Base-by-base conservation (phyloP, 2,888 invertebrate species). In the Andrena dorsata region DNA sequence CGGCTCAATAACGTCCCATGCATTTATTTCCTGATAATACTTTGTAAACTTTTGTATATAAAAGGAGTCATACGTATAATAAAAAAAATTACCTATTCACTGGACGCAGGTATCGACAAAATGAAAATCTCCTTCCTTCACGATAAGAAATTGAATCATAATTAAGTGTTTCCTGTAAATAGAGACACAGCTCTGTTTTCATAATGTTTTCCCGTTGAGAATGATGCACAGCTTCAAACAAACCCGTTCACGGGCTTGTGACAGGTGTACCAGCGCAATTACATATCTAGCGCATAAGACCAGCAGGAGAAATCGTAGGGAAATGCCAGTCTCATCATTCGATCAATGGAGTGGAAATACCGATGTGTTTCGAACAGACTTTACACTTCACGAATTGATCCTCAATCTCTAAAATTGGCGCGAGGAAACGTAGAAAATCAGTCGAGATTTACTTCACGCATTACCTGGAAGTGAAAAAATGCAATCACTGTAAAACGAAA, bases 241-340 rank as follows among this genome's bases (percentile, higher is more conserved):
- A 63, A 35, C 63, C 5, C 23, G 35, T 63, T 23, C 35, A 26
- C 63, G 41, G 2, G 23, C 41, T 23, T 20, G 41, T 20, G 23
- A 35, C 32, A 61, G 32, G 41, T 23, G 41, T 23, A 23, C 5
- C 23, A 23, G 32, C 20, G 63, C 10, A 41, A 30, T 41, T 63
- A 23, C 16, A 41, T 63, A 63, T 41, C 23, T 63, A 63, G 41
- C 41, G 63, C 63, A 32, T 61, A 32, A n/a, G 20, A 61, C 35
- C 13, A 8, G 26, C 26, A 16, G 13, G 61, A 61, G 61, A 61
- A 61, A 61, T 35, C 61, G 61, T 20, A 61, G 28, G n/a, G 5
- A 32, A 61, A 61, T 32, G n/a, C 30, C 30, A 3, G 8, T 61
- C 56, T 56, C 56, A 56, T 56, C 56, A 26, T 23, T 23, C 23